Conservation (phyloP, 2,888 invertebrate species). For the Ramazzottius varieornatus region DNA sequence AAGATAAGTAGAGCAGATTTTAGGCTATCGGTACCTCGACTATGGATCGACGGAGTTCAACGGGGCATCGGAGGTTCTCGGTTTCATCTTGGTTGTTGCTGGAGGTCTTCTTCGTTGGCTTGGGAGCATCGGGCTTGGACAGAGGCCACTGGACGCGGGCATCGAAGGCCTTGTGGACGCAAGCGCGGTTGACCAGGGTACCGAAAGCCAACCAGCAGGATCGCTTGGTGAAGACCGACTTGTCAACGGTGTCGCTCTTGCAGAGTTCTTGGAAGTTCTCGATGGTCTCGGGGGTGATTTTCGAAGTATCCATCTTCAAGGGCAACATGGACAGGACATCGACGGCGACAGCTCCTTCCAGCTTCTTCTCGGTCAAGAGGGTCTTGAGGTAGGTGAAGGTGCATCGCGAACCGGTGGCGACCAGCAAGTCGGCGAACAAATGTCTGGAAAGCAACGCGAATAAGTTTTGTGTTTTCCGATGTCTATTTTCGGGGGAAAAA, state of each 20-base stretch:
- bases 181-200: constrained; percentile 17
- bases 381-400: constrained; percentile 18
- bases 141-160: background rate
- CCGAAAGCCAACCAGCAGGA: constrained; percentile 13
- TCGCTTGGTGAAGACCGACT: background rate
- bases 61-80: background rate
- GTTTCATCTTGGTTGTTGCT: background rate
- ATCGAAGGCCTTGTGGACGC: constrained; percentile 10
- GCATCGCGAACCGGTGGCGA: constrained; percentile 19
- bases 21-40: background rate
- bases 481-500: no score
- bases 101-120: background rate
- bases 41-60: background rate
- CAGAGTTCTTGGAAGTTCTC: background rate
- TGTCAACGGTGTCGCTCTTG: background rate
- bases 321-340: background rate
- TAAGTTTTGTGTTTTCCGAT: no score
- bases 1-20: background rate
- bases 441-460: constrained; percentile 15
- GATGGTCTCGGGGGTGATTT: background rate
- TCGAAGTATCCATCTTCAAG: background rate
- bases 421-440: constrained; percentile 15
- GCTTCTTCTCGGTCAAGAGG: constrained; percentile 13
- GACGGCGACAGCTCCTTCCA: background rate
- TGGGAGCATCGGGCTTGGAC: background rate